Evolutionary conservation across 1,140 invertebrate species (phyloP), one percentile per base, ranked within the genome.

Genomic region (Anoplolepis gracilipes): DNA sequence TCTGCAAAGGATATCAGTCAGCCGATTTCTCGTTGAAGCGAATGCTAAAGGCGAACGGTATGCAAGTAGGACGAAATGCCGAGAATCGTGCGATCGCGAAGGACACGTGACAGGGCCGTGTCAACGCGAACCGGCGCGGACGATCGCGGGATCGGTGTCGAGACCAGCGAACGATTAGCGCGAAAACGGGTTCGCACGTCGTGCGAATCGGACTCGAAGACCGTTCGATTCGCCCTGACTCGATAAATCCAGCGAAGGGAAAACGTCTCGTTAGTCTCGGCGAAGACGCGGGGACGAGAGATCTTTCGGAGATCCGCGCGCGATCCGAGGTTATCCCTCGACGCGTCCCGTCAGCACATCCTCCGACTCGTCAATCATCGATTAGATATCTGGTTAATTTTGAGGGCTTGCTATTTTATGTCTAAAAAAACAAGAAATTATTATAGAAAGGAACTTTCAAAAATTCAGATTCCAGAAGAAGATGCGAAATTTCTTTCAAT

Each of bases 241-340:
- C 82, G 86, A 90, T 90, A 90, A 90, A 90, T 90, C 87, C 84
- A 88, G 10, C 62, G 89, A 62, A 90, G 89, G 89, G 89, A 90
- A 90, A 90, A 90, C 84, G 89, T 90, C 89, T 90, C 89, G 89
- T 90, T 90, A 90, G 88, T 85, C 42, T 46, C 88, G 84, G 19
- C 59, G 70, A 82, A 62, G 57, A 46, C 33, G 73, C 85, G n/a
- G 30, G 59, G 25, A 85, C 77, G 86, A 88, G 53, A 46, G 57
- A 90, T 90, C 89, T 88, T 90, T 90, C 82, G 88, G 73, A 82
- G 89, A 90, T 90, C 89, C 69, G 75, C 84, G 72, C 85, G 78
- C 81, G 89, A 90, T 89, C 59, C 85, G 89, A 85, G 89, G 82
- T 76, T 81, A 65, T 85, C 81, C 77, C 55, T 75, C 39, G 53